These are phyloP conservation scores for Rhegmatorhina hoffmannsi DNA, from an alignment of 2,113 vertebrate species.

Conservation along the genomic window DNA sequence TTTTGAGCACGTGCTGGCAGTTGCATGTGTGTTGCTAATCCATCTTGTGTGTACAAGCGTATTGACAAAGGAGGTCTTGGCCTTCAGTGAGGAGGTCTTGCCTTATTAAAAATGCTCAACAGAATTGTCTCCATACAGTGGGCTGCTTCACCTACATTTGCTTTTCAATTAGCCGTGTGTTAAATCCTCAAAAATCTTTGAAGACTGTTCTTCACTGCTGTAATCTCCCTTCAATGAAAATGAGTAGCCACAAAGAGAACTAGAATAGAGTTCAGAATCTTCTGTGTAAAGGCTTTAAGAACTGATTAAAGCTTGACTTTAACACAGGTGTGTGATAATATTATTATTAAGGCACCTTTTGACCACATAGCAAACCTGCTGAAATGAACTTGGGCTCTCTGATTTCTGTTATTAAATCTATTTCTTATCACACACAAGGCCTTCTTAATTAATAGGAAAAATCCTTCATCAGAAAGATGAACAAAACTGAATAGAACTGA, in stretches of 20 bases:
- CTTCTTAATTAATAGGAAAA: conserved; percentile 12
- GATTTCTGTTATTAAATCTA: neutral
- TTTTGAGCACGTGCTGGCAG: neutral
- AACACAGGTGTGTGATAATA: neutral
- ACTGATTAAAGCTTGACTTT: neutral
- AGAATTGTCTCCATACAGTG: neutral
- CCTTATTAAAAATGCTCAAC: neutral
- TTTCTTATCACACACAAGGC: neutral
- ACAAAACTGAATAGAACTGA: neutral
- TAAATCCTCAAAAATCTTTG: neutral
- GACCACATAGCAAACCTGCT: neutral
- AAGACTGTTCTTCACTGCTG: neutral
- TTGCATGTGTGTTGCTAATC: neutral
- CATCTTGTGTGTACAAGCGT: neutral
- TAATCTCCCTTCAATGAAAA: neutral
- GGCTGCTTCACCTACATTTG: neutral
- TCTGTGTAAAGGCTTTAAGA: neutral
- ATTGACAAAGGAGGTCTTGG: neutral
- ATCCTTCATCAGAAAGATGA: neutral
- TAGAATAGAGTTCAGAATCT: neutral
- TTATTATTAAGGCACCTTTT: neutral
- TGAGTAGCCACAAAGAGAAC: neutral
- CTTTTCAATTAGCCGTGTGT: neutral
- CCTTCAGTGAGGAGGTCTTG: neutral
- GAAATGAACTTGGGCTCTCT: neutral